Evolutionary conservation across 2,113 vertebrate genomes (phyloP), one percentile per base, ranked within the genome.

Genomic region (Crotophaga sulcirostris): DNA sequence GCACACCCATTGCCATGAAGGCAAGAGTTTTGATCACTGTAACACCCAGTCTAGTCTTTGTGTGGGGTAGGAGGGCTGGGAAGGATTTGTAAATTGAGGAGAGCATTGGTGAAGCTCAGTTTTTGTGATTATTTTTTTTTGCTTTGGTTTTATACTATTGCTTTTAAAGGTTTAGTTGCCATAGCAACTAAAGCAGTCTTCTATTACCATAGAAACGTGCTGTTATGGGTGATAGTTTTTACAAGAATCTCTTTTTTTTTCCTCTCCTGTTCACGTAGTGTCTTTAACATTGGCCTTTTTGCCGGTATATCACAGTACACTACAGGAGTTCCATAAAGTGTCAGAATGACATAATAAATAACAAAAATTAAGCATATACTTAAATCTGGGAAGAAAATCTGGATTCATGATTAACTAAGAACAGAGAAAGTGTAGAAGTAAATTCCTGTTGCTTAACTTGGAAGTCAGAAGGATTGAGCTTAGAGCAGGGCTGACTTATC

Each of bases 151-250:
- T 93, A 89, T 93, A 55, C 87, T 93, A 74, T 88, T 96, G 81
- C 95, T 93, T 96, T 96, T 94, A 95, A 96, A 96, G 79, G 58
- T 81, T 94, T 91, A 81, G 96, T 97, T 97, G 56, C 89, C 89
- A 96, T 96, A 96, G 90, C 94, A 95, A 97, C 96, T 23, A 83
- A 92, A 94, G 83, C 84, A 94, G 85, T 86, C 63, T 75, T 92
- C 54, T 74, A 96, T 97, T 97, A 94, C 95, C 87, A 94, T 97
- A 94, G 97, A 96, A 97, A 96, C 92, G 0, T 85, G 73, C 75
- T 96, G 86, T 96, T 94, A 83, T 84, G 76, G 83, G 84, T 95
- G 93, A 93, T 76, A 95, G 66, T 82, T 90, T 87, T 84, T 92
- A 80, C 79, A 47, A 91, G 56, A 63, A 49, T 33, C 3, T 8